Evolutionary conservation across 2,113 vertebrate genomes (phyloP).

Genomic region (Anoplopoma fimbria): DNA sequence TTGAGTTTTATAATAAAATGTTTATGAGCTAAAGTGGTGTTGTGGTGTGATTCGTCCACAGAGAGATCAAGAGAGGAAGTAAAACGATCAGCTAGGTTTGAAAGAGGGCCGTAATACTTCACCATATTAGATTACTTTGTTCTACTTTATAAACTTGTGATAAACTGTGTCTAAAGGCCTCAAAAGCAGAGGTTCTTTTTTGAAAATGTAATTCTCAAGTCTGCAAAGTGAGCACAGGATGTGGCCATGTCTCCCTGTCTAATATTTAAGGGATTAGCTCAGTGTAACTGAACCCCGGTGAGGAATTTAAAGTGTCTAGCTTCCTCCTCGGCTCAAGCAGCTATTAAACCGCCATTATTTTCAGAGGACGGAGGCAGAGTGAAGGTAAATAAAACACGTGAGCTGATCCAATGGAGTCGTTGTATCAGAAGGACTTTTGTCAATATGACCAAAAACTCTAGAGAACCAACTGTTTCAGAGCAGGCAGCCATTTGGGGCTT

Average conservation of each 20-base stretch:
- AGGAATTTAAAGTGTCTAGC: slow-evolving; percentile 51
- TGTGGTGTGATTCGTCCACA: slow-evolving; percentile 33
- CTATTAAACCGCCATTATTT: neutral
- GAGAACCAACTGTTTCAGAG: slow-evolving; percentile 7
- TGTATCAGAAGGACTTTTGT: too few relatives aligned
- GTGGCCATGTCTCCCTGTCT: slow-evolving; percentile 11
- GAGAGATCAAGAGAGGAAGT: neutral
- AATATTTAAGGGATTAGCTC: slow-evolving; percentile 54
- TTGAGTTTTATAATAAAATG: slow-evolving; percentile 71
- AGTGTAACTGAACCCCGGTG: slow-evolving; percentile 56
- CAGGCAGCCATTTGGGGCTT: slow-evolving; percentile 29
- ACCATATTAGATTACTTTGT: neutral
- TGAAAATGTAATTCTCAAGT: slow-evolving; percentile 3
- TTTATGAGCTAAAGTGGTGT: slow-evolving; percentile 49
- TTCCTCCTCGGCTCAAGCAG: neutral
- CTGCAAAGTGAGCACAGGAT: neutral
- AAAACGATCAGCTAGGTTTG: neutral
- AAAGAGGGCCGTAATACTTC: too few relatives aligned
- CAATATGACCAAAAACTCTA: neutral
- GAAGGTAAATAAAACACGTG: neutral
- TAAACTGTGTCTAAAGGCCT: neutral
- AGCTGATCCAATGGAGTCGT: neutral
- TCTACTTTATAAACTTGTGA: neutral
- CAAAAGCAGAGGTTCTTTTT: neutral
- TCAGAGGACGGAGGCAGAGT: neutral